Evolutionary conservation across 2,797 vertebrate genomes (phyloP).

Genomic region (Bovichtus variegatus): DNA sequence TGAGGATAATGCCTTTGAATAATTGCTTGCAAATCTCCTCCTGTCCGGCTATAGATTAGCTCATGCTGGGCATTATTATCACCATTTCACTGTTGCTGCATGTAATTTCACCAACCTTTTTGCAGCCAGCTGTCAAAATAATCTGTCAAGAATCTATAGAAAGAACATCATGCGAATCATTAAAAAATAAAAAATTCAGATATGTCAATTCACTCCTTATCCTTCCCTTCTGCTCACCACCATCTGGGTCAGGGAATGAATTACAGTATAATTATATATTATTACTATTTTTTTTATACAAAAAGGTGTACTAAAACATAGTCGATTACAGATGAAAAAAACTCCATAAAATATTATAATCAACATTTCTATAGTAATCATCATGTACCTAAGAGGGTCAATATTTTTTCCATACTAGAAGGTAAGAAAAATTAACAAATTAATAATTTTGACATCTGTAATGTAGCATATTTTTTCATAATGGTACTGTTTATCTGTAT

Average conservation of each 20-base stretch:
- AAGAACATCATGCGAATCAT: not conserved
- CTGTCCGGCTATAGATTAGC: not conserved
- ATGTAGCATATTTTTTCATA: not conserved
- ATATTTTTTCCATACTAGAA: not conserved
- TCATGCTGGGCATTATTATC: not conserved
- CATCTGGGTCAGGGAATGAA: not conserved
- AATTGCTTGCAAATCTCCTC: constrained; percentile 8
- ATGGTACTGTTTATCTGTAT: not conserved
- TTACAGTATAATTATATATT: not conserved
- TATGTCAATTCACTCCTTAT: not conserved
- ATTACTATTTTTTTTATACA: no score
- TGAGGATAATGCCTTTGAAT: not conserved
- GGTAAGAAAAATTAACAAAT: not conserved
- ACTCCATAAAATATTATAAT: no score
- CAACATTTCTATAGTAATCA: not conserved
- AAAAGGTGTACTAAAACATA: not conserved
- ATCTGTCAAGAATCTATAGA: not conserved
- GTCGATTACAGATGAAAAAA: no score
- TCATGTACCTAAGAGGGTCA: not conserved
- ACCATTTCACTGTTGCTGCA: not conserved
- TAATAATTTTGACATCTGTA: not conserved
- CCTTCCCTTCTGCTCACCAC: not conserved
- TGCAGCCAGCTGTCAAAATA: not conserved
- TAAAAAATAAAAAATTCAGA: not conserved
- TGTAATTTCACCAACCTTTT: not conserved